Evolutionary conservation across 2,888 invertebrate species (phyloP).

Genomic region (Lepidochrysops patricia): DNA sequence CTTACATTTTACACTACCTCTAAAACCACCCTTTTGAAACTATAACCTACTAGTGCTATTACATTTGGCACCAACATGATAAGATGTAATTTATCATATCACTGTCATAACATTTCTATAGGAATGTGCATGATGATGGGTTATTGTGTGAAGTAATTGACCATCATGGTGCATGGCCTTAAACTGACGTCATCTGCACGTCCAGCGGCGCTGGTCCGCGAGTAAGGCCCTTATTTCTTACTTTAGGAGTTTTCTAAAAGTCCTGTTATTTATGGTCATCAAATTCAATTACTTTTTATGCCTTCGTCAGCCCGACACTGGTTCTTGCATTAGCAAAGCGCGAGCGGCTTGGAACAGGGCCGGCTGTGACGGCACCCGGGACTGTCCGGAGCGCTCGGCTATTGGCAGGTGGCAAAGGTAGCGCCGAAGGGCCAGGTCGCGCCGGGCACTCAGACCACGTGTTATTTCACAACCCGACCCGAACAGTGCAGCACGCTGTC

Average conservation of each 20-base stretch:
- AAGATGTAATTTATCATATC: not conserved
- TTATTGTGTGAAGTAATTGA: too few relatives aligned
- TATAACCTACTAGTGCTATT: not conserved
- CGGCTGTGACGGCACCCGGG: slow-evolving; percentile 57
- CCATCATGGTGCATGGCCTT: too few relatives aligned
- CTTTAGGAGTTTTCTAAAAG: not conserved
- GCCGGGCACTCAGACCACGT: slow-evolving; percentile 84
- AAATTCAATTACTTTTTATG: slow-evolving; percentile 22
- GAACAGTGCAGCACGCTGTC: slow-evolving; percentile 78
- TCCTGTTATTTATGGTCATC: not conserved
- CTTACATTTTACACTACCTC: not conserved
- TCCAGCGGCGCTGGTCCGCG: too few relatives aligned
- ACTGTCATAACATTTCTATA: not conserved
- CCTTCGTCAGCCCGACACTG: slow-evolving; percentile 51
- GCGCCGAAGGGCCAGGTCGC: slow-evolving; percentile 83
- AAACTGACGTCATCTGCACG: too few relatives aligned
- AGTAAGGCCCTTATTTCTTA: too few relatives aligned
- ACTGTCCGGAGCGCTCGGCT: slow-evolving; percentile 72
- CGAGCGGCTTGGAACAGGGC: slow-evolving; percentile 73
- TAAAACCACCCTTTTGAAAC: not conserved
- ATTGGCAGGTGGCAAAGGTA: slow-evolving; percentile 81
- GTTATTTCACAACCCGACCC: slow-evolving; percentile 85
- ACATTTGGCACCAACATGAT: not conserved
- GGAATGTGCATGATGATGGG: too few relatives aligned
- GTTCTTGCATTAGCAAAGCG: slow-evolving; percentile 63